Percentiles rank a stretch among this genome's conserved stretches.
Evolutionary conservation across 2,113 vertebrate genomes (phyloP).

Genomic region (Strix aluco): DNA sequence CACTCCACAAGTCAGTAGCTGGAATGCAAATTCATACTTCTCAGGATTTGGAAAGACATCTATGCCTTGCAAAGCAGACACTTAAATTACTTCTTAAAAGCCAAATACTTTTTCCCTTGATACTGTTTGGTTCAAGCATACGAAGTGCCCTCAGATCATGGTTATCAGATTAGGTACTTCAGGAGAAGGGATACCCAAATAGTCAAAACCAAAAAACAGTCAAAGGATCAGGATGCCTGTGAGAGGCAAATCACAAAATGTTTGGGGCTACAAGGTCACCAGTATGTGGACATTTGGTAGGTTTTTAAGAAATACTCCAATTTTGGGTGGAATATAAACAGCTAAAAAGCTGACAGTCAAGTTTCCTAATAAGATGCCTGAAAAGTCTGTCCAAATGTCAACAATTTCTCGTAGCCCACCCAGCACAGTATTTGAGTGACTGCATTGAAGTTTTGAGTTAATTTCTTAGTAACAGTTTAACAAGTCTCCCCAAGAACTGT

Average conservation of each 20-base stretch:
- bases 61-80: neutral
- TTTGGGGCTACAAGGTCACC: neutral
- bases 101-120: neutral
- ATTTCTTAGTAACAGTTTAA: neutral
- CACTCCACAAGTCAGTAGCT: neutral
- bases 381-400: neutral
- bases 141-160: neutral
- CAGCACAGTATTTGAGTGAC: neutral
- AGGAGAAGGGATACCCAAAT: neutral
- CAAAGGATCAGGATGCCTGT: neutral
- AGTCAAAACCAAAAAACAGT: neutral
- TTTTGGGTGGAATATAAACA: neutral
- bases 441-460: neutral
- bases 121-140: fast-evolving
- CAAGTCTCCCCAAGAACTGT: fast-evolving
- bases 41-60: neutral
- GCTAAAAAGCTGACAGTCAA: neutral
- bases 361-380: neutral
- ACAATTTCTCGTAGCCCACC: neutral
- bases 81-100: neutral
- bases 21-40: neutral
- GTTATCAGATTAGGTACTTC: neutral
- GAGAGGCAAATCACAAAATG: neutral
- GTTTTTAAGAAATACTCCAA: neutral
- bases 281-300: neutral